These are phyloP conservation scores for Poecilobothrus nobilitatus DNA, from an alignment of 2,888 invertebrate genomes.

Conservation along the genomic window DNA sequence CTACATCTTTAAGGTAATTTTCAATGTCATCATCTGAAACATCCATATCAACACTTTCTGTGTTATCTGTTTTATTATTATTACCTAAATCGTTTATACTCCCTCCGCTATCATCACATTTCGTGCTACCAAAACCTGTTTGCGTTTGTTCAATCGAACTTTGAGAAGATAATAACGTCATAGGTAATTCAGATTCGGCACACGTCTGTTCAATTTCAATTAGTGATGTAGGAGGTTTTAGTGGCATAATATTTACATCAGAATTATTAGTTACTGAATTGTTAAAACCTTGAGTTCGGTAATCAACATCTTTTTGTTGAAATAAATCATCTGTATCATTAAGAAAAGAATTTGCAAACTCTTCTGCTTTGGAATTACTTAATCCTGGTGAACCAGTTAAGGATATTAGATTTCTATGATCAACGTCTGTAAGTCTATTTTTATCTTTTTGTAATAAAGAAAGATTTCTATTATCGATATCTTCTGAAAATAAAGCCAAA, in stretches of 20 bases:
- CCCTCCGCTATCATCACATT: constrained; percentile 21
- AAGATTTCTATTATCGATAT: constrained; percentile 56
- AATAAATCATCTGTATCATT: neutral
- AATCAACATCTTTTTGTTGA: constrained; percentile 33
- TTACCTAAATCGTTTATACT: neutral
- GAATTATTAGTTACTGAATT: constrained; percentile 7
- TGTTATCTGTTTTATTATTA: constrained; percentile 54
- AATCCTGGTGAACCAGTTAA: constrained; percentile 61
- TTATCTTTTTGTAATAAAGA: constrained; percentile 25
- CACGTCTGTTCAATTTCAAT: constrained; percentile 22
- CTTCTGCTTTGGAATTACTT: neutral
- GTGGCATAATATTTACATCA: constrained; percentile 11
- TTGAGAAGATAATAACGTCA: constrained; percentile 20
- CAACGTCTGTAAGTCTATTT: constrained; percentile 54
- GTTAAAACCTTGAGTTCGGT: constrained; percentile 26
- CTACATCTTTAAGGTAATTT: constrained; percentile 38
- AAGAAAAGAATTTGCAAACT: neutral
- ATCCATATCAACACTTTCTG: constrained; percentile 79
- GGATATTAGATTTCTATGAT: constrained; percentile 76
- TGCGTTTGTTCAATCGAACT: constrained; percentile 22
- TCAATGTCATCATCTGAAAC: constrained; percentile 68
- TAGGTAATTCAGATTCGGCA: constrained; percentile 17
- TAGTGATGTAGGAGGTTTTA: constrained; percentile 23
- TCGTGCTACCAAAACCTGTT: constrained; percentile 17
- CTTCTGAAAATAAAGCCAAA: constrained; percentile 40